These are phyloP conservation scores for Chanos chanos DNA, from an alignment of 2,797 vertebrate species.

Conservation along the genomic window DNA sequence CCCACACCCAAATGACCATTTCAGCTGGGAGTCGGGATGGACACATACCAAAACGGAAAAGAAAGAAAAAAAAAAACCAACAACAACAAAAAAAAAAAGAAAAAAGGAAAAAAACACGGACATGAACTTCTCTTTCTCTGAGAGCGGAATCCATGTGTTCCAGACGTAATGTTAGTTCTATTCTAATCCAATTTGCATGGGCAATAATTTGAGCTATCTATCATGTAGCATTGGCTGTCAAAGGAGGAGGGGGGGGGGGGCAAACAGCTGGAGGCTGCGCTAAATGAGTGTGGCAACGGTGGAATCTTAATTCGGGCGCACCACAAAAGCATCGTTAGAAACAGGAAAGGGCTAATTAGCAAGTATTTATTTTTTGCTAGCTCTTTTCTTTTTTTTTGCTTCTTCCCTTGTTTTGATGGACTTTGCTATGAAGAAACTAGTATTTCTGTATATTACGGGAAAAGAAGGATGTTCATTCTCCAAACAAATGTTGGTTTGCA, in stretches of 20 bases:
- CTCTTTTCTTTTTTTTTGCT: no score
- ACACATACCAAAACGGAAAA: no score
- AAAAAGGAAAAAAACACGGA: neutral
- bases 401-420: no score
- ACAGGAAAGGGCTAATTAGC: conserved; percentile 33
- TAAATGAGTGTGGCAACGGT: neutral
- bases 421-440: no score
- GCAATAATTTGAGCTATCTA: conserved; percentile 17
- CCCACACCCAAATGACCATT: no score
- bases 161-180: neutral
- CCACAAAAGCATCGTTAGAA: conserved; percentile 28
- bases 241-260: conserved; percentile 3
- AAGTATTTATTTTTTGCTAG: conserved; percentile 20
- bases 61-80: neutral
- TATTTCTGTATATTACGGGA: no score
- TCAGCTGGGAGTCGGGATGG: no score
- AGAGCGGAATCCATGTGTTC: no score
- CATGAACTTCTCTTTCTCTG: no score
- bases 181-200: conserved; percentile 14
- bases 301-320: conserved; percentile 26
- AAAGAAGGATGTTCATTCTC: no score
- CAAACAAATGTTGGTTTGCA: no score
- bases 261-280: conserved; percentile 23
- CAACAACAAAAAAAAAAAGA: neutral
- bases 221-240: conserved; percentile 23